Evolutionary conservation across 2,888 invertebrate genomes (phyloP).

Genomic region (Melanostoma scalare): DNA sequence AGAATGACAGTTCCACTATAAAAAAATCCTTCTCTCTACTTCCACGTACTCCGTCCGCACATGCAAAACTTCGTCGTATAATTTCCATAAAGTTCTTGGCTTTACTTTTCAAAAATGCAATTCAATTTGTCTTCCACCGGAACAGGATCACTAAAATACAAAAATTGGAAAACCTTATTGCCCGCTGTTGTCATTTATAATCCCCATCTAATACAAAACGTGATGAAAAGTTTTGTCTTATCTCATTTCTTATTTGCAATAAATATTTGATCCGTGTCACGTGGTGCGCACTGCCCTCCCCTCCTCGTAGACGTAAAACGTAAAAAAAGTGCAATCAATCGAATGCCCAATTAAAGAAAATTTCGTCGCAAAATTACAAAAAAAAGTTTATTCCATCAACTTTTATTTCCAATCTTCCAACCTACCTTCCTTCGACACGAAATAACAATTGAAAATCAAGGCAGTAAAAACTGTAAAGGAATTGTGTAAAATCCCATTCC

Average conservation of each 20-base stretch:
- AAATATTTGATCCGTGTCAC: constrained; percentile 18
- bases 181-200: not conserved
- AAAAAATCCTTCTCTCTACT: no score
- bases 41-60: no score
- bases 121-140: no score
- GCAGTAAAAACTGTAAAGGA: constrained; percentile 16
- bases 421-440: constrained; percentile 14
- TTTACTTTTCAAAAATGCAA: no score
- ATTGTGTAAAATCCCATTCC: constrained; percentile 10
- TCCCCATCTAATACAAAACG: constrained; percentile 21
- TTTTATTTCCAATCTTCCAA: constrained; percentile 30
- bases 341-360: constrained; percentile 41
- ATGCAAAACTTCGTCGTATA: no score
- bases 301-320: not conserved
- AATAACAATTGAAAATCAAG: constrained; percentile 61
- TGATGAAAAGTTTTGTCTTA: constrained; percentile 28
- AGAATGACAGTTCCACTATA: no score
- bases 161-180: not conserved
- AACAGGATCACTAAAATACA: not conserved
- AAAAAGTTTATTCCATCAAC: constrained; percentile 17
- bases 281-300: not conserved
- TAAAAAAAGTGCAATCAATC: constrained; percentile 34
- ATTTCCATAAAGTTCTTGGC: no score
- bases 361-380: constrained; percentile 2
- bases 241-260: constrained; percentile 31